These are phyloP conservation scores for Triplophysa siluroides DNA, from an alignment of 2,113 vertebrate species.

Conservation along the genomic window DNA sequence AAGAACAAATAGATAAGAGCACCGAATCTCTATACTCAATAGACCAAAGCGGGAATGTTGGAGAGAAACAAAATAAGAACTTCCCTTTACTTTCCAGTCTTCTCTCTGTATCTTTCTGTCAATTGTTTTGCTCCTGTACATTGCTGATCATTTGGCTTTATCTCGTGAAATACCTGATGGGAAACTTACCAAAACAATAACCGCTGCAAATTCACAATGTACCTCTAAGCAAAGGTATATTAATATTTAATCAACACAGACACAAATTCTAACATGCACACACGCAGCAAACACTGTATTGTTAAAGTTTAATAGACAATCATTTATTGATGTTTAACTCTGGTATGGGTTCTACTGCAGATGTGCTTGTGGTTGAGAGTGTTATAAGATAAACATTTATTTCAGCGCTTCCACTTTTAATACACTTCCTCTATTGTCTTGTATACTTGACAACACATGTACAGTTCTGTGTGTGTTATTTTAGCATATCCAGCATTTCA, in stretches of 20 bases:
- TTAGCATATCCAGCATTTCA: no score
- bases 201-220: conserved; percentile 21
- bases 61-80: background rate
- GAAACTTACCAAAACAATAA: conserved; percentile 22
- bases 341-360: background rate
- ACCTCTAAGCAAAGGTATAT: conserved; percentile 25
- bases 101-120: background rate
- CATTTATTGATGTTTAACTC: conserved; percentile 48
- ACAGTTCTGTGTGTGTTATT: no score
- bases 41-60: background rate
- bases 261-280: background rate
- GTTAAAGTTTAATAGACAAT: conserved; percentile 48
- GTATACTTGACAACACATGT: no score
- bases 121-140: background rate
- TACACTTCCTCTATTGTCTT: no score
- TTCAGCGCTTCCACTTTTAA: background rate
- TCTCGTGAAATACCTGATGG: background rate
- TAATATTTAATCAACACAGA: conserved; percentile 42
- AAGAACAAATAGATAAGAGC: background rate
- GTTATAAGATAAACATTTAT: background rate
- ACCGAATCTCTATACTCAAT: background rate
- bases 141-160: conserved; percentile 1
- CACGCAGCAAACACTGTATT: conserved; percentile 27
- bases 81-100: background rate
- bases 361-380: conserved; percentile 15